Percentiles rank a stretch among this genome's conserved stretches.
Evolutionary conservation across 2,797 vertebrate species (phyloP).

Genomic region (Urocyon cinereoargenteus): DNA sequence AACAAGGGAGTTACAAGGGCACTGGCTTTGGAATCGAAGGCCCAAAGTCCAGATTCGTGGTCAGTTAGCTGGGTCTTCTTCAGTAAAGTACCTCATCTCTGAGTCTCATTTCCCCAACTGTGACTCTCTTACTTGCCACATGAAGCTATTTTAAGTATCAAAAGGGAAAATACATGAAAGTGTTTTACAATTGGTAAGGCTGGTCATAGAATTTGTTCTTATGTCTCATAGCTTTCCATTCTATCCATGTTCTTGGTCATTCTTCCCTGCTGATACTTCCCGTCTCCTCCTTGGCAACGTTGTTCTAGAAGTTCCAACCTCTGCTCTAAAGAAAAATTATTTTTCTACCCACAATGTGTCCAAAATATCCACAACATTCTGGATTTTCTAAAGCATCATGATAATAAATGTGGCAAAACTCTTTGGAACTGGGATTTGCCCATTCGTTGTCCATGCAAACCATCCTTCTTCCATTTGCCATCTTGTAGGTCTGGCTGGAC

Average conservation of each 20-base stretch:
- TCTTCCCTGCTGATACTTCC: background rate
- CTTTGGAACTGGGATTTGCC: background rate
- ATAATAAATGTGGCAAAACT: background rate
- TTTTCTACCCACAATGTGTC: background rate
- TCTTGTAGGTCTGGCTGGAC: background rate
- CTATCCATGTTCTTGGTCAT: background rate
- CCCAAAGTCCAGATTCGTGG: background rate
- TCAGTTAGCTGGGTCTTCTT: background rate
- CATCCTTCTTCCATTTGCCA: background rate
- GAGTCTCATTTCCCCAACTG: background rate
- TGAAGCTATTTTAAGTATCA: background rate
- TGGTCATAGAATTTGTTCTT: background rate
- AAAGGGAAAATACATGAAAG: background rate
- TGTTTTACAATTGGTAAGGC: background rate
- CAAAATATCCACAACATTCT: background rate
- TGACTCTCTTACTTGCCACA: background rate
- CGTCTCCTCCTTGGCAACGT: background rate
- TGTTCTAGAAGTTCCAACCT: constrained; percentile 13
- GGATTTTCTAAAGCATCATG: background rate
- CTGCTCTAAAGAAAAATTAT: background rate
- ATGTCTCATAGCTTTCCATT: background rate
- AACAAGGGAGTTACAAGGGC: background rate
- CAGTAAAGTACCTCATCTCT: background rate
- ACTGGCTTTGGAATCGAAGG: background rate
- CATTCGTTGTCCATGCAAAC: background rate